Base-by-base conservation (phyloP, 2,888 invertebrate genomes). In the Zygogramma bicolorata region DNA sequence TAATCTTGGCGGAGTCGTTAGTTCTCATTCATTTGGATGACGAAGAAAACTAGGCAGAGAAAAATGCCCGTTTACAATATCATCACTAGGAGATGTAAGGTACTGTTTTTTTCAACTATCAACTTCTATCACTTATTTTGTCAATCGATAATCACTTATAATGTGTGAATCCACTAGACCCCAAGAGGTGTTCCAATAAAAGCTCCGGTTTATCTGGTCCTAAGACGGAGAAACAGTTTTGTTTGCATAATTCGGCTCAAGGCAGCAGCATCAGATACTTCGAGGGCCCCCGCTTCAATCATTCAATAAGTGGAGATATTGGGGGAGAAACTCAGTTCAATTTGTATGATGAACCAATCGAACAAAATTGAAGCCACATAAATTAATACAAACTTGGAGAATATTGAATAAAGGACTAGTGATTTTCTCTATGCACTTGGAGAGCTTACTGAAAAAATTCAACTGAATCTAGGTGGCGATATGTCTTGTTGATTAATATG, bases 31-130 rank as follows among this genome's bases (percentile, higher is more conserved):
- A 72, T 71, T 75, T 79, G 80, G 78, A 81, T 81, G 81, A 81
- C 80, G 76, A 79, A 79, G 77, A 79, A 79, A 78, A 79, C 79
- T 46, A 80, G 76, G 73, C 77, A 75, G 31, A 78, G 77, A 78
- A 82, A 81, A 81, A 91, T 91, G 91, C 91, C 90, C 78, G 90
- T 91, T 79, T 91, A 90, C 85, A 90, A 90, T 85, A 90, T 90
- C 80, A 89, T 90, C 83, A 88, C 90, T 75, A 89, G 90, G 83
- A 89, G 90, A 84, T 90, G 89, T 84, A 90, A 90, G 90, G 90
- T 91, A 89, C 70, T 57, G 70, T 65, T 63, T 42, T 61, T 42
- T 46, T 18, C 3, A 10, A 38, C n/a, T 3, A 13, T 38, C 38
- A 38, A n/a, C n/a, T n/a, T n/a, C n/a, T n/a, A n/a, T n/a, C n/a